Percentiles rank a stretch among this genome's conserved stretches.
Evolutionary conservation across 2,797 vertebrate genomes (phyloP).

Genomic region (Ptychobarbus kaznakovi): DNA sequence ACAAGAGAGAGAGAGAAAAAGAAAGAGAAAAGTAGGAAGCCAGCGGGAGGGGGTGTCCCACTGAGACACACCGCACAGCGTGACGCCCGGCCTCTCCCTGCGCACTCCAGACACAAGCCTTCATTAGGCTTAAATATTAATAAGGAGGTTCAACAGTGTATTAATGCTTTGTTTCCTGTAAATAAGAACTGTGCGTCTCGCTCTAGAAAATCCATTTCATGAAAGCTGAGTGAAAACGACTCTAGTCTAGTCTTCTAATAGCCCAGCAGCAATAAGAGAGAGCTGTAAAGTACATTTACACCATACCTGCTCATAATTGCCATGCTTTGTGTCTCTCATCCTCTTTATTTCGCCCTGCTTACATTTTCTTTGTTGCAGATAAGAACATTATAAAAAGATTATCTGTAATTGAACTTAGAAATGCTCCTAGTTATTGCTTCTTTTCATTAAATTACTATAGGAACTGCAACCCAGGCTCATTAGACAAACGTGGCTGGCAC

Average conservation of each 20-base stretch:
- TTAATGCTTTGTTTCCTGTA: slow-evolving; percentile 73
- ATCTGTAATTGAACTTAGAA: background rate
- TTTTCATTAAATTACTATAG: background rate
- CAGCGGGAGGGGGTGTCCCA: slow-evolving; percentile 15
- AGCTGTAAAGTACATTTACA: slow-evolving; percentile 17
- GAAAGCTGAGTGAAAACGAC: slow-evolving; percentile 60
- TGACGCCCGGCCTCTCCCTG: slow-evolving; percentile 43
- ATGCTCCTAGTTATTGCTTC: background rate
- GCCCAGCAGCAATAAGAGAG: slow-evolving; percentile 9
- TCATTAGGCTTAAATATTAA: slow-evolving; percentile 78
- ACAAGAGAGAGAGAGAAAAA: slow-evolving; percentile 26
- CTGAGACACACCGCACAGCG: slow-evolving; percentile 23
- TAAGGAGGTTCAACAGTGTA: slow-evolving; percentile 68
- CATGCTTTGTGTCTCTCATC: slow-evolving; percentile 17
- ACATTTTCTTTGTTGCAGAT: slow-evolving; percentile 6
- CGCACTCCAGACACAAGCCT: slow-evolving; percentile 58
- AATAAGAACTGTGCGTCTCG: slow-evolving; percentile 64
- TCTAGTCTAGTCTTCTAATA: slow-evolving; percentile 46
- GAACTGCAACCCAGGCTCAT: background rate
- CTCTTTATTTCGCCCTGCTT: slow-evolving; percentile 7
- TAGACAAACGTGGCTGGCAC: background rate
- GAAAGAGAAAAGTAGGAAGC: slow-evolving; percentile 14
- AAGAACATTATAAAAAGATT: slow-evolving; percentile 21
- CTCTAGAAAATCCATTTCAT: slow-evolving; percentile 58
- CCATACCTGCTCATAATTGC: slow-evolving; percentile 19